These are phyloP conservation scores for Chrysopilus asiliformis DNA, from an alignment of 2,888 invertebrate species.

Conservation along the genomic window DNA sequence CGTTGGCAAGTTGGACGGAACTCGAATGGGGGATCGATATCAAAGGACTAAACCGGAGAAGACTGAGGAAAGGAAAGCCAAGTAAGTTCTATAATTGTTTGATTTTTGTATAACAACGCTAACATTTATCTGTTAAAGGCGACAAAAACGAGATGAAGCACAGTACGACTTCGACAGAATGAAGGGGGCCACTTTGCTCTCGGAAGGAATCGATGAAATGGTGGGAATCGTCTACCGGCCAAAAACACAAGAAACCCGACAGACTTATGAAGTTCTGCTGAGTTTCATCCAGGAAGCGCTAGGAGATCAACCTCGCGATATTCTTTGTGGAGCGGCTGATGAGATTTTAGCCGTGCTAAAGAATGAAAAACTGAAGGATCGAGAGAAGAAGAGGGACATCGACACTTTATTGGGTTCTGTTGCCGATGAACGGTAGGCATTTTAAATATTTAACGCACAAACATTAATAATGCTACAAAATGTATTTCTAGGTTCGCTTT, in stretches of 20 bases:
- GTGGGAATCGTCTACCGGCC: conserved; percentile 92
- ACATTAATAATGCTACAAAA: background rate
- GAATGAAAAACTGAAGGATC: conserved; percentile 87
- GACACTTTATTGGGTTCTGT: conserved; percentile 71
- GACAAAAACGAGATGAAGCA: conserved; percentile 84
- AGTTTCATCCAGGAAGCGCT: conserved; percentile 95
- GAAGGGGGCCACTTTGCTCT: conserved; percentile 72
- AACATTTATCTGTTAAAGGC: conserved; percentile 36
- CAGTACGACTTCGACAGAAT: conserved; percentile 83
- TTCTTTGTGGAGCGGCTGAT: conserved; percentile 97
- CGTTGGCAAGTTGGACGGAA: conserved; percentile 76
- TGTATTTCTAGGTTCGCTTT: conserved; percentile 59
- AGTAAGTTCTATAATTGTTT: conserved; percentile 42
- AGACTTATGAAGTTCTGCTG: conserved; percentile 90
- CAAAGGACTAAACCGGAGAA: conserved; percentile 86
- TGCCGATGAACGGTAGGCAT: conserved; percentile 53
- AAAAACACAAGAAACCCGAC: conserved; percentile 92
- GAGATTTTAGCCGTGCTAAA: conserved; percentile 92
- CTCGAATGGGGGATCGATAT: conserved; percentile 93
- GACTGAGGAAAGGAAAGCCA: conserved; percentile 85
- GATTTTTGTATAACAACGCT: conserved; percentile 4
- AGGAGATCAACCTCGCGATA: conserved; percentile 93
- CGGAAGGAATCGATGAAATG: conserved; percentile 83
- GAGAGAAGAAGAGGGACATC: conserved; percentile 83
- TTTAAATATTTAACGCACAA: background rate